Conservation (phyloP, 2,888 invertebrate genomes). For the Hartigia nigra region DNA sequence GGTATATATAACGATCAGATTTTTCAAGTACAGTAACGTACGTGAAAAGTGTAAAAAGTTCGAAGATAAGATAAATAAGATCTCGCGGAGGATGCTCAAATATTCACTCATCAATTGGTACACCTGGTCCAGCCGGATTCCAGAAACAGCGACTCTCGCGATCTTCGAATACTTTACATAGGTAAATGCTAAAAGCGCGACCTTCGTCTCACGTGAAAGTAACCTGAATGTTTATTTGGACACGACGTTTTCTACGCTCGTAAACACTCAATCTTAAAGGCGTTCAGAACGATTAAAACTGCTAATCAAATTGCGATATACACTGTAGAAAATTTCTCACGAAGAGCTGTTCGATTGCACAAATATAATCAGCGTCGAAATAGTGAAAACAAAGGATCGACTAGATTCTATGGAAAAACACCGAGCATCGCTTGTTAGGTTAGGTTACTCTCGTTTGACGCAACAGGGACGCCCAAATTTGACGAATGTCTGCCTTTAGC, state of each 20-base stretch:
- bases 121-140: conserved; percentile 2
- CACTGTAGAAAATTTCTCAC: not conserved
- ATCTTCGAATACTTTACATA: not conserved
- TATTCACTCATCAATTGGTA: not conserved
- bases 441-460: not conserved
- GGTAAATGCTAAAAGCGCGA: not conserved
- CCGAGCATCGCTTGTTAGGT: not conserved
- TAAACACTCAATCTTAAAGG: not conserved
- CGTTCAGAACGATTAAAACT: not conserved
- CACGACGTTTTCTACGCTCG: not conserved
- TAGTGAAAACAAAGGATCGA: not conserved
- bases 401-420: not conserved
- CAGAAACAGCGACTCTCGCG: conserved; percentile 2
- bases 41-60: not conserved
- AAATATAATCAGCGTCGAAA: not conserved
- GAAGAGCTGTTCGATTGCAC: too few relatives aligned
- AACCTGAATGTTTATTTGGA: not conserved
- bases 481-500: not conserved
- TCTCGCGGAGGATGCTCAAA: not conserved
- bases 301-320: not conserved
- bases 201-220: not conserved
- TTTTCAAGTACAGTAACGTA: not conserved
- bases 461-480: not conserved
- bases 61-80: not conserved
- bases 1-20: not conserved